phyloP scores from a whole-genome alignment of 2,888 invertebrate species.

The Lysandra coridon region DNA sequence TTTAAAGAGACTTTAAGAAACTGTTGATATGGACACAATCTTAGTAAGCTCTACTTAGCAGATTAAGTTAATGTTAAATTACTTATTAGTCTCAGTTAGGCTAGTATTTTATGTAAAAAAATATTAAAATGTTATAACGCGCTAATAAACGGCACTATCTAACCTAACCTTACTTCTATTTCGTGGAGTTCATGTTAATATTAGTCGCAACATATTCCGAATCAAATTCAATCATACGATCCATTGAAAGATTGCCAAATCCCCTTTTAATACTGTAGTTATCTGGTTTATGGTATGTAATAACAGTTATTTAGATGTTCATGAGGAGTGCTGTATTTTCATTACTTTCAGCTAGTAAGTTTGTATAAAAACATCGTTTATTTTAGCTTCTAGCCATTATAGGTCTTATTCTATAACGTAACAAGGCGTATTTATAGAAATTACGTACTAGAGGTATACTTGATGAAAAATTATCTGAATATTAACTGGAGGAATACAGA shows the following conservation, averaged over 20 bases:
- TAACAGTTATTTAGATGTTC: constrained; percentile 15
- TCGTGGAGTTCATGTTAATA: neutral
- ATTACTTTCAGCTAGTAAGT: neutral
- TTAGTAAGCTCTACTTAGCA: too few species aligned
- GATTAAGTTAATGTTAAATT: too few species aligned
- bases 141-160: neutral
- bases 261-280: constrained; percentile 5
- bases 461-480: too few species aligned
- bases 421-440: too few species aligned
- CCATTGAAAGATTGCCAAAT: constrained; percentile 26
- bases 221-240: constrained; percentile 19
- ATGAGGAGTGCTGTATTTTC: neutral
- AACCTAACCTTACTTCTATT: neutral
- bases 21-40: too few species aligned
- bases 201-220: neutral
- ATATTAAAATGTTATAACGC: neutral
- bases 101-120: too few species aligned
- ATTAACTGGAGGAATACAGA: too few species aligned
- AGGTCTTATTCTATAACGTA: too few species aligned
- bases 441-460: too few species aligned
- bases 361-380: neutral
- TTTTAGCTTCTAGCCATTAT: neutral
- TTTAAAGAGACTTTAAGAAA: too few species aligned
- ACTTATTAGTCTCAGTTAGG: too few species aligned
- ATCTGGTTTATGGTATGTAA: constrained; percentile 25